Evolutionary conservation across 1,140 invertebrate species (phyloP).

Genomic region (Drosophila lacertosa): DNA sequence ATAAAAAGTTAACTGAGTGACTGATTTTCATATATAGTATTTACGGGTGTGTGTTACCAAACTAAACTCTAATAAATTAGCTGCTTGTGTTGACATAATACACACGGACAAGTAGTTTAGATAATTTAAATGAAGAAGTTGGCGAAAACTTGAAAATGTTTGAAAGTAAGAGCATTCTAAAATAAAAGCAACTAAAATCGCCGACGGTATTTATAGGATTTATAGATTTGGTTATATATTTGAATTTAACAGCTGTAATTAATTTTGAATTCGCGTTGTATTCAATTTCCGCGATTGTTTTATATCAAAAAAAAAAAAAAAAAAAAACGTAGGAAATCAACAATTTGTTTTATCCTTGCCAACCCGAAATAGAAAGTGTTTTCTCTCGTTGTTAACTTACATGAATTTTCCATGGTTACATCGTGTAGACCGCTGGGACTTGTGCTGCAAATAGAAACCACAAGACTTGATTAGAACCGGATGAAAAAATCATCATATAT

Average conservation of each 20-base stretch:
- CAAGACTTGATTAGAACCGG: conserved; percentile 45
- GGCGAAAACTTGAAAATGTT: too few relatives aligned
- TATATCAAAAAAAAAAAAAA: too few relatives aligned
- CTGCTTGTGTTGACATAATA: conserved; percentile 16
- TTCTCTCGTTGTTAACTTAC: conserved; percentile 50
- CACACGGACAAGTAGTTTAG: background rate
- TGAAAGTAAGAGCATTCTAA: background rate
- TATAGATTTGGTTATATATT: too few relatives aligned
- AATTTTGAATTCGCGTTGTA: too few relatives aligned
- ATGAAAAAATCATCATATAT: background rate
- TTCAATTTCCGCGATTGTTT: too few relatives aligned
- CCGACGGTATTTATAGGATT: too few relatives aligned
- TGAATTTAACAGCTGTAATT: too few relatives aligned
- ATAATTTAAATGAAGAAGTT: background rate
- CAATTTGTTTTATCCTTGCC: background rate
- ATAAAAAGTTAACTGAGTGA: conserved; percentile 19
- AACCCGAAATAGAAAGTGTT: background rate
- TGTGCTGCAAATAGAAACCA: conserved; percentile 84
- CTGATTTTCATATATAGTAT: conserved; percentile 19
- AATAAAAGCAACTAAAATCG: too few relatives aligned
- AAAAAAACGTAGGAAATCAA: too few relatives aligned
- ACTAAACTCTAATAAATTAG: conserved; percentile 17
- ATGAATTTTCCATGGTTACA: conserved; percentile 85
- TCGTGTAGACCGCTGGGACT: conserved; percentile 85
- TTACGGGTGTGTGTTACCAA: conserved; percentile 23